Evolutionary conservation across 2,113 vertebrate genomes (phyloP).

Genomic region (Thamnaconus septentrionalis): DNA sequence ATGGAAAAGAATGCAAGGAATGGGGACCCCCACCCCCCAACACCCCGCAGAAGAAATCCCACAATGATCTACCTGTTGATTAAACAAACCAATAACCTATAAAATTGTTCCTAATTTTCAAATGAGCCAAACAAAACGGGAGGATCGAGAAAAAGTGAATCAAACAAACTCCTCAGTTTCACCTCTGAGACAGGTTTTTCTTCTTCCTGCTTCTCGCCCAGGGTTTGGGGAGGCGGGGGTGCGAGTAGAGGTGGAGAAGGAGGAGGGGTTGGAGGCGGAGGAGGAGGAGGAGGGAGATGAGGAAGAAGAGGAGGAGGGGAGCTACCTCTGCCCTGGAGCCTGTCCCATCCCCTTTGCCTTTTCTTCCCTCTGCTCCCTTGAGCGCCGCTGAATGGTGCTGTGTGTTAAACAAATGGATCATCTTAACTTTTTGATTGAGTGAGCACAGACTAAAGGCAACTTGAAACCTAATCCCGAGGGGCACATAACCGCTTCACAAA

Average conservation of each 20-base stretch:
- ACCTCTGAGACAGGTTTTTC: conserved; percentile 38
- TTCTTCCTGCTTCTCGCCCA: conserved; percentile 40
- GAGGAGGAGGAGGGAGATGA: not conserved
- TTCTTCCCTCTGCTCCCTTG: conserved; percentile 73
- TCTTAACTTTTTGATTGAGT: conserved; percentile 83
- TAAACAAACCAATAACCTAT: no score
- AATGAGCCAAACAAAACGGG: no score
- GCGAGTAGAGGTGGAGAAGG: not conserved
- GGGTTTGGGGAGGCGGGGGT: conserved; percentile 19
- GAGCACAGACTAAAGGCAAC: conserved; percentile 80
- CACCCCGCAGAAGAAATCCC: no score
- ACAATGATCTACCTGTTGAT: no score
- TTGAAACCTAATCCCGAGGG: conserved; percentile 78
- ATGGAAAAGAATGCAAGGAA: not conserved
- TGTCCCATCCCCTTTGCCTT: conserved; percentile 61
- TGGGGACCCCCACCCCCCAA: not conserved
- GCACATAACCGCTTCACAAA: conserved; percentile 75
- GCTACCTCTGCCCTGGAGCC: conserved; percentile 54
- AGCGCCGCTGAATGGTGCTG: conserved; percentile 76
- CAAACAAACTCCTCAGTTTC: conserved; percentile 13
- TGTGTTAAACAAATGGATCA: conserved; percentile 83
- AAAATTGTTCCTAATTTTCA: no score
- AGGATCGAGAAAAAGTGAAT: no score
- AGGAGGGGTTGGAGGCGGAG: conserved; percentile 9
- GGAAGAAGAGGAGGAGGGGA: conserved; percentile 19